Base-by-base conservation (phyloP, 2,113 vertebrate species). In the Sturnus vulgaris region DNA sequence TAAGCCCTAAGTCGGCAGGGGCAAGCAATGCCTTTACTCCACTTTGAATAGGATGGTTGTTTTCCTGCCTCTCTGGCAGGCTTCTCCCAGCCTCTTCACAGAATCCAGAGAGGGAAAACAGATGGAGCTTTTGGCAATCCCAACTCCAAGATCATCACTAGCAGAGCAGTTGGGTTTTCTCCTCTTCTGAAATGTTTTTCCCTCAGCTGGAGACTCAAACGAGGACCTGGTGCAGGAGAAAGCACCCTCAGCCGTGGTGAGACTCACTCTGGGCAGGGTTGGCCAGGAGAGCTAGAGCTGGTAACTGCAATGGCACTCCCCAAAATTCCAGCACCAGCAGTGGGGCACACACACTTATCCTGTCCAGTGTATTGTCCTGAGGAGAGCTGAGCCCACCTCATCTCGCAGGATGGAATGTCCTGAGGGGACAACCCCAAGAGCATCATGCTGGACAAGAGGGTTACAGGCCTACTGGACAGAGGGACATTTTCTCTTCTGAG, bases 101-200 rank as follows among this genome's bases (percentile, higher is more conserved):
- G 49, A 77, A 93, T 42, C 89, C 18, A 75, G 46, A 64, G 82
- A 97, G 92, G 61, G 81, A 95, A 96, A 86, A 71, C 97, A 97
- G 98, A 96, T 97, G 97, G 97, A 75, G 89, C 40, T 82, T 88
- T 95, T 96, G 97, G 97, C 97, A 96, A 60, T 50, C 12, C 39
- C 47, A 42, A 2, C 56, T 90, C 86, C 88, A 89, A 71, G 91
- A 80, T 78, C 91, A 83, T 88, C 46, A 9, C 14, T 91, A 27
- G 7, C 7, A 7, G 35, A 92, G 52, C 81, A 94, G 92, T 94
- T 96, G 95, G 88, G 90, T 96, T 92, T 93, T 92, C 94, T 95
- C 96, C 91, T 96, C 95, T 92, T 95, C 88, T 31, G 35, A 93
- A 88, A 86, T 90, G 93, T 59, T 71, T 72, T 69, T 86, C 72